Evolutionary conservation across 2,888 invertebrate genomes (phyloP), one percentile per base, ranked within the genome.

Genomic region (Caenorhabditis sp.): DNA sequence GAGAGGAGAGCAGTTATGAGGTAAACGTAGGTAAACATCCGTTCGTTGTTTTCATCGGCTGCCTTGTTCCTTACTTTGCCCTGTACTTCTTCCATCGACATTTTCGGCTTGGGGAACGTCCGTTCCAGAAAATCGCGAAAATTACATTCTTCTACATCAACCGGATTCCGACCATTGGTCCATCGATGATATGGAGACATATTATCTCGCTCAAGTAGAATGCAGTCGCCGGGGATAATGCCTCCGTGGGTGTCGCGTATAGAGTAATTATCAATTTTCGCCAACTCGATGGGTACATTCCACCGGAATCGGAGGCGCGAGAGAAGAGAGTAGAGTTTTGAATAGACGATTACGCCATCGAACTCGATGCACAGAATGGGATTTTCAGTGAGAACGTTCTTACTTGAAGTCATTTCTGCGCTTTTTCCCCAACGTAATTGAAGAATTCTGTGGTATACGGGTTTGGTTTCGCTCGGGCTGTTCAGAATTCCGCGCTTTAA

Each of bases 221-320:
- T n/a, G n/a, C n/a, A n/a, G n/a, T n/a, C n/a, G n/a, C n/a, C n/a
- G n/a, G n/a, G n/a, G n/a, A n/a, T n/a, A n/a, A n/a, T n/a, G n/a
- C n/a, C n/a, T n/a, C n/a, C 30, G 9, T 30, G 30, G 6, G 30
- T 30, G 30, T 30, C 9, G 30, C 30, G n/a, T n/a, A n/a, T 9
- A 13, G 6, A 13, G 13, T 35, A 35, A 3, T 35, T 13, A 13
- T 35, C 35, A 13, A 35, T 9, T 35, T 13, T 35, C 35, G 35
- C 35, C 11, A 35, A 35, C 35, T 35, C 35, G 9, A 35, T 35
- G 6, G 35, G 35, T 13, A 35, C 35, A 9, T 13, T 46, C 46
- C 39, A 62, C 27, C 83, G 66, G 4, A 39, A 17, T 6, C 75
- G 71, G 0, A 83, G 58, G 17, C 83, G 53, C 13, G 81, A 79